Base-by-base conservation (phyloP, 2,113 vertebrate species). In the Hippocampus zosterae region DNA sequence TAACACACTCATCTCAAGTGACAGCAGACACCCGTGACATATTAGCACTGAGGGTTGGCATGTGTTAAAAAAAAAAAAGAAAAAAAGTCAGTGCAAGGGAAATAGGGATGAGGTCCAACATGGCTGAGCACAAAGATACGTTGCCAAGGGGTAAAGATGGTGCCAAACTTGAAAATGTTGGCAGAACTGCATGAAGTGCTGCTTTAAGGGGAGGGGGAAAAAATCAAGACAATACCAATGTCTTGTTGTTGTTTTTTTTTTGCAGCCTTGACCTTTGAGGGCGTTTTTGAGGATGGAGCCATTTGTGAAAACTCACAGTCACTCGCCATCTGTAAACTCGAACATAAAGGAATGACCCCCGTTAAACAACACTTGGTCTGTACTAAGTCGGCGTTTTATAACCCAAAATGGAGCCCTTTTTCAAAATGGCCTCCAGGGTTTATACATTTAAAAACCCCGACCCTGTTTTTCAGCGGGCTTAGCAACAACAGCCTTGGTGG, bases 141-240 rank as follows among this genome's bases (percentile, higher is more conserved):
- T 64, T 63, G 61, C 61, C 61, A 63, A 63, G 61, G 59, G 61
- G 37, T 63, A 21, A 63, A n/a, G 61, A 63, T n/a, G 37, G 37
- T 63, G 61, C 61, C 61, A 64, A 64, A 64, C 40, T 64, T 42
- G 33, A 27, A 57, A 57, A 25, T 57, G 23, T 27, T 57, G 55
- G 23, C 55, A 27, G 21, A 64, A 64, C 11, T 40, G 42, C n/a
- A 2, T 64, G 21, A 62, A 64, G 40, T n/a, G 40, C 40, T 64
- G 61, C 40, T 64, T 64, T 44, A 37, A 37, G 33, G 33, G 33
- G 25, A 2, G 19, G 59, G 65, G 46, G 33, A 53, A 37, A 37
- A 65, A 18, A 33, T 19, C 48, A 29, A 16, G 56, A 59, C 15
- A 29, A 16, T n/a, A 37, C 19, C 11, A 25, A 67, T 21, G 5